Evolutionary conservation across 2,113 vertebrate species (phyloP).

Genomic region (Neogobius melanostomus): DNA sequence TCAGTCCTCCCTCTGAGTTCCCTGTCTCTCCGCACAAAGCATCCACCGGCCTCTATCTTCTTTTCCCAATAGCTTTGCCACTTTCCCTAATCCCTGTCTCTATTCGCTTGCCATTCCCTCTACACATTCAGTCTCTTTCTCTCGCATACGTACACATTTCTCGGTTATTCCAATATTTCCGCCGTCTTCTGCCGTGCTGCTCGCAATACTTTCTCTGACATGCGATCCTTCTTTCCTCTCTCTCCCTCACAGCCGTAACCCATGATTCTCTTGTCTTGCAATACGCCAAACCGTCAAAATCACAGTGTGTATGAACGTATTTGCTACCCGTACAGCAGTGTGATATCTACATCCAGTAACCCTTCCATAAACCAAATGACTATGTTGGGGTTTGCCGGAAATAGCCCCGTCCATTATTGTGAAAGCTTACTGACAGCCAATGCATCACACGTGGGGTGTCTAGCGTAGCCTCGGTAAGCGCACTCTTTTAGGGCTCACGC

Average conservation of each 20-base stretch:
- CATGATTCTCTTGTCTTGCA: too few relatives aligned
- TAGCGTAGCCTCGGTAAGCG: slow-evolving; percentile 21
- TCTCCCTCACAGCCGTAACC: slow-evolving; percentile 32
- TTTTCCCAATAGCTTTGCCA: slow-evolving; percentile 53
- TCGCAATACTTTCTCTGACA: too few relatives aligned
- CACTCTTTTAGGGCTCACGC: slow-evolving; percentile 13
- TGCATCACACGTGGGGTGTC: slow-evolving; percentile 32
- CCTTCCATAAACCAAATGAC: slow-evolving; percentile 28
- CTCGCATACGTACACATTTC: slow-evolving; percentile 14
- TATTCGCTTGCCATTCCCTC: slow-evolving; percentile 50
- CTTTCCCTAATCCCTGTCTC: slow-evolving; percentile 68
- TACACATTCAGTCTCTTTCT: slow-evolving; percentile 34
- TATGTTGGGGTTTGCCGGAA: slow-evolving; percentile 48
- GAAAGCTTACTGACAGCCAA: slow-evolving; percentile 38
- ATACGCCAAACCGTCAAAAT: too few relatives aligned
- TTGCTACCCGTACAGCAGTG: not conserved
- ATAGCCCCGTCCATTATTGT: slow-evolving; percentile 39
- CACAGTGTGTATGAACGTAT: slow-evolving; percentile 4
- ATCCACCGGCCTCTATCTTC: slow-evolving; percentile 49
- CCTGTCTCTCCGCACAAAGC: slow-evolving; percentile 40
- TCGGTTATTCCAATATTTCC: slow-evolving; percentile 3
- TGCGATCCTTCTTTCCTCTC: slow-evolving; percentile 57
- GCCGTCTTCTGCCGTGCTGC: too few relatives aligned
- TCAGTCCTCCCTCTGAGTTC: slow-evolving; percentile 30
- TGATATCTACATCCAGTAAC: slow-evolving; percentile 17